Conservation (phyloP, 2,113 vertebrate species). For the Raphicerus campestris region DNA sequence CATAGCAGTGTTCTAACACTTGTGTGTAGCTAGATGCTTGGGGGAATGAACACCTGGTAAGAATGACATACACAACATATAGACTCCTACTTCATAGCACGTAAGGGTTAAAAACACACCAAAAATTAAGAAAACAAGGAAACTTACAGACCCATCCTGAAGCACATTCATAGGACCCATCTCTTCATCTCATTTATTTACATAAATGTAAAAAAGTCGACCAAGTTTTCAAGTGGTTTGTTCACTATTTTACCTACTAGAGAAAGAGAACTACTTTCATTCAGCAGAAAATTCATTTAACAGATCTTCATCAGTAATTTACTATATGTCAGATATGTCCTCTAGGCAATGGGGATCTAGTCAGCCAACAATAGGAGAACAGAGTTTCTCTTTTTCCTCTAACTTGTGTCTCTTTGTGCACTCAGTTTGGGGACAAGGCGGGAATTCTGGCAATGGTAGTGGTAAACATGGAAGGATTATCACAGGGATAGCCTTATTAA, state of each 20-base stretch:
- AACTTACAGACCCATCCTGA: background rate
- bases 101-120: background rate
- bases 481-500: background rate
- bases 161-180: background rate
- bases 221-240: background rate
- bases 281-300: background rate
- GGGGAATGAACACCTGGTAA: background rate
- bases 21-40: background rate
- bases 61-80: background rate
- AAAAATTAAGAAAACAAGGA: background rate
- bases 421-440: background rate
- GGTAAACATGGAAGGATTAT: background rate
- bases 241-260: background rate
- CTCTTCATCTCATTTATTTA: background rate
- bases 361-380: background rate
- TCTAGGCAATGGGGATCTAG: background rate
- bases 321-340: accelerated
- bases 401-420: background rate
- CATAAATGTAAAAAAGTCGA: background rate
- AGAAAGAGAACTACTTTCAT: background rate
- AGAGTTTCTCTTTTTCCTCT: background rate
- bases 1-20: background rate
- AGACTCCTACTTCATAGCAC: background rate
- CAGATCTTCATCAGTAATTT: background rate
- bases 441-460: background rate